Conservation (phyloP, 30 jellyfish, hydroid and myxozoan genomes). For the Catostylus mosaicus region DNA sequence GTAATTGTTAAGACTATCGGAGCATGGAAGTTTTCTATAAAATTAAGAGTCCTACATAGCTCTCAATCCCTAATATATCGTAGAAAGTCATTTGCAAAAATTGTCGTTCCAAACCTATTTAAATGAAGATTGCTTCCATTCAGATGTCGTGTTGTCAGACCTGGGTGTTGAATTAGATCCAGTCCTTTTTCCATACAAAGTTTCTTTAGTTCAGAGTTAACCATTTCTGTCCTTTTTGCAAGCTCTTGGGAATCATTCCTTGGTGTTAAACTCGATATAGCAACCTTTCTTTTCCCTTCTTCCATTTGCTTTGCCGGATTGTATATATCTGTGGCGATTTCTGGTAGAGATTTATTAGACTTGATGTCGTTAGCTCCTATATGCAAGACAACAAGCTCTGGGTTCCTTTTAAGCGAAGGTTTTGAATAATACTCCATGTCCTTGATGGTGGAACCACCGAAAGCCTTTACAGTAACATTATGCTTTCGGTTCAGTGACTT, state of each 20-base stretch:
- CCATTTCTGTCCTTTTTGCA: constrained; percentile 22
- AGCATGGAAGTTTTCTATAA: constrained; percentile 27
- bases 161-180: constrained; percentile 37
- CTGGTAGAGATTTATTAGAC: constrained; percentile 32
- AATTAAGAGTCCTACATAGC: constrained; percentile 43
- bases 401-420: constrained; percentile 31
- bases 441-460: constrained; percentile 50
- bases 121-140: constrained; percentile 70
- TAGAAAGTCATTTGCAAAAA: constrained; percentile 32
- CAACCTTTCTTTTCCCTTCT: constrained; percentile 33
- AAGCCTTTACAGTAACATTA: constrained; percentile 39
- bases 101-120: constrained; percentile 56
- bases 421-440: constrained; percentile 43
- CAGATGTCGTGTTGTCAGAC: constrained; percentile 32
- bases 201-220: constrained; percentile 24
- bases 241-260: constrained; percentile 10
- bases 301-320: constrained; percentile 27
- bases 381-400: constrained; percentile 45
- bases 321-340: constrained; percentile 21
- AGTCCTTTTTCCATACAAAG: constrained; percentile 35
- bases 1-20: constrained; percentile 15
- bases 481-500: constrained; percentile 45
- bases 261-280: constrained; percentile 26
- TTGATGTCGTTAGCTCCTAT: constrained; percentile 44
- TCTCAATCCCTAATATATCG: constrained; percentile 43